phyloP scores from a whole-genome alignment of 2,113 vertebrate species.

The Pholis gunnellus region DNA sequence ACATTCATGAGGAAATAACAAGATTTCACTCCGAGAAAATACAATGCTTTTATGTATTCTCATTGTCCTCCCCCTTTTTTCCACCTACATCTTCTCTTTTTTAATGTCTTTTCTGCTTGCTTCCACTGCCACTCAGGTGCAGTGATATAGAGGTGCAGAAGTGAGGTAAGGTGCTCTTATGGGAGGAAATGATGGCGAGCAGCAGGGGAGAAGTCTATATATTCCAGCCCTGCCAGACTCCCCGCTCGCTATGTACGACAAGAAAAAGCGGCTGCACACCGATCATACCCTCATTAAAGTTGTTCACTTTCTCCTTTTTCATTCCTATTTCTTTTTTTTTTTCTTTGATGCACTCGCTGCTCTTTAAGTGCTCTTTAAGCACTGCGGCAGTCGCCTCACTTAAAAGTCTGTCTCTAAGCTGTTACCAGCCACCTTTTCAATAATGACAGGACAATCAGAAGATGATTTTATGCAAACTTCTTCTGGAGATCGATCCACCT shows the following conservation, averaged over 20 bases:
- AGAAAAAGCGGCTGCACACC: constrained; percentile 57
- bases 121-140: constrained; percentile 11
- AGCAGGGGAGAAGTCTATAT: constrained; percentile 52
- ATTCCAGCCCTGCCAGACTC: constrained; percentile 41
- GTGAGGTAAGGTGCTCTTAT: constrained; percentile 44
- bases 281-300: constrained; percentile 75
- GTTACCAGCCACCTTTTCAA: constrained; percentile 68
- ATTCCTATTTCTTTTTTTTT: constrained; percentile 38
- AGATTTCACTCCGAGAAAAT: constrained; percentile 1
- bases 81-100: neutral
- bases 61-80: neutral
- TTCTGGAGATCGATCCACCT: constrained; percentile 48
- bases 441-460: constrained; percentile 58
- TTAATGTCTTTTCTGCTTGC: neutral
- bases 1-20: constrained; percentile 37
- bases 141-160: constrained; percentile 43
- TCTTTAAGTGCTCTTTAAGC: constrained; percentile 62
- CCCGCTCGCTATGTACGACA: constrained; percentile 28
- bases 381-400: constrained; percentile 28
- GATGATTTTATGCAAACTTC: constrained; percentile 65
- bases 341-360: constrained; percentile 53
- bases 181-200: constrained; percentile 60
- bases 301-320: constrained; percentile 65
- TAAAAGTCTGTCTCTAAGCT: constrained; percentile 56
- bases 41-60: neutral